These are phyloP conservation scores for Sesamia nonagrioides DNA, from an alignment of 1,140 invertebrate genomes.

Conservation along the genomic window DNA sequence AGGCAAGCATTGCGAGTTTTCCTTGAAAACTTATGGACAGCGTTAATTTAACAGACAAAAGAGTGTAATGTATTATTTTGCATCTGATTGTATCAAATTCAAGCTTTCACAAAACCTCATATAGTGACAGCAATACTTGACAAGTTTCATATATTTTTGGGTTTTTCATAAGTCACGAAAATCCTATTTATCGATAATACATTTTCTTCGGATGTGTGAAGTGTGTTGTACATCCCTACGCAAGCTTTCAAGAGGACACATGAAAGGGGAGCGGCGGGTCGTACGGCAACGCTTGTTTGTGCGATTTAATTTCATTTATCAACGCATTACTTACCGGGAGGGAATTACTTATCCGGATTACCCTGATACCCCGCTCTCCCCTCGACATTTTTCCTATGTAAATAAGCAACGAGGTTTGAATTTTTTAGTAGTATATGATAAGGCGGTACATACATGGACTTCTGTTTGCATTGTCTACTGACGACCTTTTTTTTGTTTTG, in stretches of 20 bases:
- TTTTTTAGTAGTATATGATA: conserved; percentile 55
- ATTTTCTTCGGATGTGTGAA: neutral
- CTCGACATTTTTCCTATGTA: conserved; percentile 64
- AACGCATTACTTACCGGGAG: conserved; percentile 85
- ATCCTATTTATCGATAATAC: conserved; percentile 1
- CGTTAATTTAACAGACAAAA: too few species aligned
- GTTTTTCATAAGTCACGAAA: too few species aligned
- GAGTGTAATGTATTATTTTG: too few species aligned
- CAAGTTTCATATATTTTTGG: too few species aligned
- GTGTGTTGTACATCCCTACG: conserved; percentile 59
- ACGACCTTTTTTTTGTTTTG: too few species aligned
- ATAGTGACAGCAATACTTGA: too few species aligned
- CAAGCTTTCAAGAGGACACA: conserved; percentile 60
- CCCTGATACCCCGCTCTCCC: conserved; percentile 64
- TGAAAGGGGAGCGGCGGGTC: conserved; percentile 76
- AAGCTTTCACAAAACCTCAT: too few species aligned
- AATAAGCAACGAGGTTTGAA: conserved; percentile 68
- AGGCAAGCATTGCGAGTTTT: too few species aligned
- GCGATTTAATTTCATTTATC: conserved; percentile 88
- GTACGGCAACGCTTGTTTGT: conserved; percentile 83
- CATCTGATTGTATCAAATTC: too few species aligned
- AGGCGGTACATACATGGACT: neutral
- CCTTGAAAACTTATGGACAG: too few species aligned
- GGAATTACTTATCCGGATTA: conserved; percentile 86
- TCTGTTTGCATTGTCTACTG: too few species aligned